Base-by-base conservation (phyloP, 2,888 invertebrate genomes). In the Atrina japonica region DNA sequence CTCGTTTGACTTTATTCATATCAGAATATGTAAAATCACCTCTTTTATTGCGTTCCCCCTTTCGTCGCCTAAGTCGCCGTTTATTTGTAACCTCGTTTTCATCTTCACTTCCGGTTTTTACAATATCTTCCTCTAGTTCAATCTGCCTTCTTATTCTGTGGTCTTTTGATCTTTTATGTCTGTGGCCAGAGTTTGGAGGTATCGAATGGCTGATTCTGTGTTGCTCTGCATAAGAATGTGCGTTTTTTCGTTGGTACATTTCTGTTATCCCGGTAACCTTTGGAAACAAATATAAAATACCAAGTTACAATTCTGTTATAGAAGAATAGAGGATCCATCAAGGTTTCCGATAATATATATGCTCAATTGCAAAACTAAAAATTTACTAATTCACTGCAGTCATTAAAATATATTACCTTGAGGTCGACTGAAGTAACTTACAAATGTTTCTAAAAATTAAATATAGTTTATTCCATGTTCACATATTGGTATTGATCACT, bases 81-180 rank as follows among this genome's bases (percentile, higher is more conserved):
- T 35, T 27, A n/a, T 43, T 41, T 11, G 35, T 29, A 11, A 27
- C 25, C 16, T 64, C 64, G 43, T 41, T 64, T 43, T 67, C 71
- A 23, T 72, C 71, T 18, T 72, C 71, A 67, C 71, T 72, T 45
- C 71, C 71, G 52, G 71, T 67, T 67, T 67, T 72, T 3, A 72
- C 71, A 1, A 72, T 30, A 47, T 67, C 67, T 27, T 71, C 71
- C 23, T 72, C 71, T 1, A 55, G 49, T 49, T 66, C 66, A 14
- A 55, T 41, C 23, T 50, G 3, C 41, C 58, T 56, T 52, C 66
- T 61, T 27, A 41, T 61, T 29, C 45, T 40, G 3, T 25, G 47
- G 7, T 56, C 52, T 49, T 64, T 69, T 18, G 58, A 43, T 21
- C 56, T 41, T 30, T 50, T 69, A 9, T 27, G 61, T 41, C 59